Evolutionary conservation across 2,113 vertebrate genomes (phyloP).

Genomic region (Pogonocichla stellata): DNA sequence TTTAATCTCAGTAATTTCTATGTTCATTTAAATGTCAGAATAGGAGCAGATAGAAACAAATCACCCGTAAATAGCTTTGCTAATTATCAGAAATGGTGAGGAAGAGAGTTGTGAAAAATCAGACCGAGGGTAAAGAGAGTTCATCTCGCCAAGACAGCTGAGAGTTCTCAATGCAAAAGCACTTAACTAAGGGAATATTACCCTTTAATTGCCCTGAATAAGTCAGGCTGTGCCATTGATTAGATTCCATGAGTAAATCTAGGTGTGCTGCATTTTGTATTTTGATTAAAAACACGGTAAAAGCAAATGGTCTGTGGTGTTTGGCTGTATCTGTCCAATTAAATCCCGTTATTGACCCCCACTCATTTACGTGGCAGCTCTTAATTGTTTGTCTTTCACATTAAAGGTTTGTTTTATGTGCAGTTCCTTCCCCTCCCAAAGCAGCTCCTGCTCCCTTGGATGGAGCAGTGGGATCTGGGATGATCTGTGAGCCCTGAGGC

Average conservation of each 20-base stretch:
- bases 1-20: not conserved
- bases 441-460: not conserved
- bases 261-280: not conserved
- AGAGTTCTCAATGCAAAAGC: not conserved
- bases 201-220: conserved; percentile 39
- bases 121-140: not conserved
- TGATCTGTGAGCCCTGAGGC: not conserved
- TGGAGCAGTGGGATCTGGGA: not conserved
- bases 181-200: conserved; percentile 7
- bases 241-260: not conserved
- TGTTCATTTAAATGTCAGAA: not conserved
- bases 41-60: not conserved
- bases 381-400: not conserved
- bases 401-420: not conserved
- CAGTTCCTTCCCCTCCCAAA: not conserved
- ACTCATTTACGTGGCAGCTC: not conserved
- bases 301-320: not conserved
- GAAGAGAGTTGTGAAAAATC: conserved; percentile 4
- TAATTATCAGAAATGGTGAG: conserved; percentile 24
- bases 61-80: not conserved
- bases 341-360: not conserved
- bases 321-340: not conserved
- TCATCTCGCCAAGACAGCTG: not conserved
- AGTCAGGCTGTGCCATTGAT: conserved; percentile 6
- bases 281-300: conserved; percentile 1